Percentiles rank a stretch among this genome's conserved stretches.
phyloP scores from a whole-genome alignment of 2,888 invertebrate species.

The Dynastes maya region DNA sequence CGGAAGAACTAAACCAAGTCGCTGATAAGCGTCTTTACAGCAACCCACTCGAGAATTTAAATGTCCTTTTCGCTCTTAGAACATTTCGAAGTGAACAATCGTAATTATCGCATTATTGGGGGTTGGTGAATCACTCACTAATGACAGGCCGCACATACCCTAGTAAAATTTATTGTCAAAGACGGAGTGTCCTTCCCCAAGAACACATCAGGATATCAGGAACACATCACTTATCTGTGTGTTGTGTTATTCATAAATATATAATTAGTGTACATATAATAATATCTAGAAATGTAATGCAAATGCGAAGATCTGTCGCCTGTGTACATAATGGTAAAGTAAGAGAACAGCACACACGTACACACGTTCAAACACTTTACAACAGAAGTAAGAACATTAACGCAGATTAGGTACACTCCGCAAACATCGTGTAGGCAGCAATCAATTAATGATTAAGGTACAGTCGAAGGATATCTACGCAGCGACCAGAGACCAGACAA shows the following conservation, averaged over 20 bases:
- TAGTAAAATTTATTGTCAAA: not conserved
- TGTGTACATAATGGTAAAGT: slow-evolving; percentile 2
- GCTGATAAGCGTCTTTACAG: not conserved
- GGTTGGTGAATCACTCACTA: not conserved
- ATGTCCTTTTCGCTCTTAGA: not conserved
- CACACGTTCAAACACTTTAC: not conserved
- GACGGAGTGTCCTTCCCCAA: not conserved
- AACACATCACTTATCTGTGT: not conserved
- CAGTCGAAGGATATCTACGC: not conserved
- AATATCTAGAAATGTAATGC: not conserved
- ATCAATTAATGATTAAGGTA: slow-evolving; percentile 36
- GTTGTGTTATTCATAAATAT: slow-evolving; percentile 20
- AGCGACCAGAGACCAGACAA: too few relatives aligned
- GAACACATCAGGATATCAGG: not conserved
- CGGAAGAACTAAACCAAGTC: not conserved
- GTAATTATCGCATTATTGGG: not conserved
- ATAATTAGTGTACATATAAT: not conserved
- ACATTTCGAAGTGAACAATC: not conserved
- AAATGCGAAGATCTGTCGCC: not conserved
- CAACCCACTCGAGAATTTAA: slow-evolving; percentile 6
- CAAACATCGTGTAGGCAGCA: slow-evolving; percentile 22
- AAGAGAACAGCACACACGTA: slow-evolving; percentile 5
- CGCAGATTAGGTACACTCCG: slow-evolving; percentile 39
- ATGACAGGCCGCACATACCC: too few relatives aligned
- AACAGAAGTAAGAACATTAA: slow-evolving; percentile 32